Base-by-base conservation (phyloP, 2,888 invertebrate genomes). In the Carcina quercana region DNA sequence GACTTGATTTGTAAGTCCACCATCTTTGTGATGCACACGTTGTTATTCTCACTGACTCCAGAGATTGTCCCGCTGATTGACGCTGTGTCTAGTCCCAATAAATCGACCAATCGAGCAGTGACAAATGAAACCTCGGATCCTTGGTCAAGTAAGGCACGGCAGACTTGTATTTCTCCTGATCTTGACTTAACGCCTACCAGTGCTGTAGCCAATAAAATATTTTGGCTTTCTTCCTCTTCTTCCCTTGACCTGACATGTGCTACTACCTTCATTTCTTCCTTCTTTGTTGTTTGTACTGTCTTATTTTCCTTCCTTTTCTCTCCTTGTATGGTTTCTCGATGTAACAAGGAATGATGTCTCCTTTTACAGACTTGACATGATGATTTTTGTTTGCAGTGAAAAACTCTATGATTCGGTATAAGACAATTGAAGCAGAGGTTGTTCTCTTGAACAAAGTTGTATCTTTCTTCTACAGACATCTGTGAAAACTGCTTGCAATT, bases 51-150 rank as follows among this genome's bases (percentile, higher is more conserved):
- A 0, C 45, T 47, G 15, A 38, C 25, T 8, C 40, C 50, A n/a
- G 19, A 39, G 30, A 5, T 45, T 34, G 3, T 13, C 14, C 2
- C 29, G 32, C n/a, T n/a, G n/a, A 13, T 28, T 5, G 36, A 4
- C 29, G 10, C 37, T 43, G 15, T 37, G 34, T 7, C 7, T 4
- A 45, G 22, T 5, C 43, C 43, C 1, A 44, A 31, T 3, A 32
- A 21, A 12, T 42, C 40, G 8, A 40, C 41, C 4, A 37, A 32
- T 7, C 37, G 32, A 15, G 50, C 50, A 0, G 48, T 48, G 0
- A 54, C 22, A 24, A 53, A 49, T 0, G 43, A 43, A 1, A 40
- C 43, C 5, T 48, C 46, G 4, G 48, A 50, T 3, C 47, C 50
- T 30, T 46, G 50, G 20, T 54, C 49, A 4, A 53, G 4, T 7